Evolutionary conservation across 2,113 vertebrate genomes (phyloP), one percentile per base, ranked within the genome.

Genomic region (Thalassoma bifasciatum): DNA sequence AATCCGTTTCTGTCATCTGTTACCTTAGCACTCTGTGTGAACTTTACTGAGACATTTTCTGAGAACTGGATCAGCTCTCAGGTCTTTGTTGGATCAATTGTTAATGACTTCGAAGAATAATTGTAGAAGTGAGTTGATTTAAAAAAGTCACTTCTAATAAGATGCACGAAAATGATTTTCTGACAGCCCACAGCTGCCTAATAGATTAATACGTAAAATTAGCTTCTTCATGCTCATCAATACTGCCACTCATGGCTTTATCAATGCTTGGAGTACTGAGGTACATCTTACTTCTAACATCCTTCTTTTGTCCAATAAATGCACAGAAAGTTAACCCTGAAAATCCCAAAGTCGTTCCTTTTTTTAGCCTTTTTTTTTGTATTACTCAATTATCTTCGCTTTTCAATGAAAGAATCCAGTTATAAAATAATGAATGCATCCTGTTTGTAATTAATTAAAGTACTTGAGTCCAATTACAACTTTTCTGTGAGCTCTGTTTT

Each of bases 1-100:
- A 30, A 24, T 47, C 21, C n/a, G 26, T 50, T 11, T 57, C 67
- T 72, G 52, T 67, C 57, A 44, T 64, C 63, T 58, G 68, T 56
- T 61, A 60, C 67, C 54, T 46, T 11, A 72, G 61, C 60, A 36
- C 60, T 80, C 67, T 58, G 38, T 8, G 8, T 71, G 65, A 75
- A 82, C 80, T 66, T 68, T 54, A 10, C 52, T 21, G 10, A 81
- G 71, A 82, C 5, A 5, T 77, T 71, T 77, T 75, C 61, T 76
- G 23, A 47, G 10, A n/a, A 26, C 57, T 50, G 44, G 53, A 63
- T 81, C 42, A 73, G 77, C 77, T 64, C 38, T 67, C 53, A 23
- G 8, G 21, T 79, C 26, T 68, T 26, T 53, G 34, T 54, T 36
- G 16, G 37, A 23, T 4, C 12, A 22, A 60, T 62, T 73, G 21